phyloP scores from a whole-genome alignment of 2,113 vertebrate genomes.

The Sminthopsis crassicaudata region DNA sequence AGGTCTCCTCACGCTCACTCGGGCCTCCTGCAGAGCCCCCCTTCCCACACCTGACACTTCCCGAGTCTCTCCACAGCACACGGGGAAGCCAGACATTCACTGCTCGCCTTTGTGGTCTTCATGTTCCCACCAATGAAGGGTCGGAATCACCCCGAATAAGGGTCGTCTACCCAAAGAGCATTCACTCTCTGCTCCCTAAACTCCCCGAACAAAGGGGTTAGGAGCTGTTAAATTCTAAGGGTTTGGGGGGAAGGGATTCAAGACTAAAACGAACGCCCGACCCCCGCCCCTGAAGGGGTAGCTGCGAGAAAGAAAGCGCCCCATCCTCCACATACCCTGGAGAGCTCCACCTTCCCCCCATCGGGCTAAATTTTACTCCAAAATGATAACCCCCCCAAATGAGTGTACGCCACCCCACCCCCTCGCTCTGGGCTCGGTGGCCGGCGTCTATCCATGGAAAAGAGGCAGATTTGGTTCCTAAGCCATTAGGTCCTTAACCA shows the following conservation, averaged over 20 bases:
- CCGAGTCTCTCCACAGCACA: background rate
- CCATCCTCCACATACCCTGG: background rate
- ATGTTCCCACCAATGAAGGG: background rate
- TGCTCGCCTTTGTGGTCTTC: background rate
- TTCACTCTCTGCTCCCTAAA: background rate
- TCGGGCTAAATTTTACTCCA: background rate
- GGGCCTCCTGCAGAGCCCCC: background rate
- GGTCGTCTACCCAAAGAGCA: background rate
- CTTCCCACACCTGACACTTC: background rate
- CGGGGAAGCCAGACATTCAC: background rate
- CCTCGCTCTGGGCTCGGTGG: background rate
- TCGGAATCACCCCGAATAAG: background rate
- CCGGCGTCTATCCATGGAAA: background rate
- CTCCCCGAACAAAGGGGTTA: background rate
- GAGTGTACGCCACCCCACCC: background rate
- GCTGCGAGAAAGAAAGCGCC: background rate
- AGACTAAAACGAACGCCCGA: background rate
- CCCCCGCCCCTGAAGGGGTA: background rate
- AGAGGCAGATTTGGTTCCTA: background rate
- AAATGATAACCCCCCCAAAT: background rate
- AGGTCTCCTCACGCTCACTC: background rate
- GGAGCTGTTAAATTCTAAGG: background rate
- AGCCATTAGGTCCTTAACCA: background rate
- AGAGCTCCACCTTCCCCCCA: background rate
- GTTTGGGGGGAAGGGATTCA: background rate